A percentile compares a stretch with the other conserved stretches of the same genome.
phyloP scores from a whole-genome alignment of 2,888 invertebrate genomes.

The Alcis repandata region DNA sequence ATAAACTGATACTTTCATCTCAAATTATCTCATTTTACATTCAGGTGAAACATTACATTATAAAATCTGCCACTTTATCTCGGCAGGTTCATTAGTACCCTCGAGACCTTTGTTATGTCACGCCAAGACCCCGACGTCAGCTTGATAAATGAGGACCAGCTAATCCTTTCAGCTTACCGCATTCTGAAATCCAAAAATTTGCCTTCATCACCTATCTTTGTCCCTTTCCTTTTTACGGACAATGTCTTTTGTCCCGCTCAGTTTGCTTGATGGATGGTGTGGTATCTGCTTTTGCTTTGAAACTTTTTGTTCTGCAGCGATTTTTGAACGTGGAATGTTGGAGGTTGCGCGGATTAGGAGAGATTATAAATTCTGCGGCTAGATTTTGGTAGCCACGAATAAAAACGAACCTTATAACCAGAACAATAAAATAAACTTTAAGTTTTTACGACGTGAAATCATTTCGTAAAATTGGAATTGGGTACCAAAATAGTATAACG shows the following conservation, averaged over 20 bases:
- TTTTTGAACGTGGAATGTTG: conserved; percentile 46
- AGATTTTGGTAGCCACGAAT: not conserved
- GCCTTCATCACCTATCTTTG: conserved; percentile 38
- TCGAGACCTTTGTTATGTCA: conserved; percentile 54
- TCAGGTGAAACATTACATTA: conserved; percentile 12
- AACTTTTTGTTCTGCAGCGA: conserved; percentile 39
- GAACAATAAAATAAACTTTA: not conserved
- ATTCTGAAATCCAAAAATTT: conserved; percentile 48
- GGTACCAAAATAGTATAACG: too few relatives aligned
- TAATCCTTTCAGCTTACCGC: conserved; percentile 55
- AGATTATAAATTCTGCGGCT: conserved; percentile 10
- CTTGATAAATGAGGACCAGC: conserved; percentile 54
- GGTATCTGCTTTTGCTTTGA: conserved; percentile 39
- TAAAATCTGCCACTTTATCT: conserved; percentile 31
- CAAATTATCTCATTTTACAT: conserved; percentile 8
- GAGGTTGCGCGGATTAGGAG: conserved; percentile 38
- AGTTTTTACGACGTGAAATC: not conserved
- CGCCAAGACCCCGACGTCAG: conserved; percentile 42
- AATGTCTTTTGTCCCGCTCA: conserved; percentile 29
- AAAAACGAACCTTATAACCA: not conserved
- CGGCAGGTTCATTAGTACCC: conserved; percentile 52
- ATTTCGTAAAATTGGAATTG: too few relatives aligned
- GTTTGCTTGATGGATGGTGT: conserved; percentile 43
- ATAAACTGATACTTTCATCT: not conserved
- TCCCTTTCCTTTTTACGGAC: conserved; percentile 24